Evolutionary conservation across 37 sponge, comb jelly and placozoan genomes (phyloP).

Genomic region (Ephydatia muelleri): DNA sequence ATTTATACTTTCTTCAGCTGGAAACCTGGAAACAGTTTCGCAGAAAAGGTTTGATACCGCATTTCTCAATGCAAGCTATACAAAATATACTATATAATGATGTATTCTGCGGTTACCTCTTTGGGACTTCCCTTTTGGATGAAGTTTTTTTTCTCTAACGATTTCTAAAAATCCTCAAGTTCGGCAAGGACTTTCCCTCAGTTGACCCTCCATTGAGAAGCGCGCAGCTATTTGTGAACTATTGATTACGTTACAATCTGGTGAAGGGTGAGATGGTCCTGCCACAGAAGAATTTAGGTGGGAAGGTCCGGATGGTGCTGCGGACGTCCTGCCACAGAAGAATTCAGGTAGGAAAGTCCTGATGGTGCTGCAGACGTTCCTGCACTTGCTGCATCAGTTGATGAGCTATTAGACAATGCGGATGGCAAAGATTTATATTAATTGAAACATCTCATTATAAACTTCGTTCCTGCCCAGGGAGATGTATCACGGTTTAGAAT

Average conservation of each 20-base stretch:
- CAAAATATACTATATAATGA: background rate
- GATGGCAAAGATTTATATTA: background rate
- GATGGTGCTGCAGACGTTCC: background rate
- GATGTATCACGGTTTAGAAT: background rate
- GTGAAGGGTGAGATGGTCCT: background rate
- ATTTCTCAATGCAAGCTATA: background rate
- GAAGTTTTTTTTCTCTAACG: background rate
- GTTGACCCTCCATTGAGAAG: background rate
- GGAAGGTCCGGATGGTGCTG: background rate
- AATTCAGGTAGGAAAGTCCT: background rate
- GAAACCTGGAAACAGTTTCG: constrained; percentile 1
- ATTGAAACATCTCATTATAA: background rate
- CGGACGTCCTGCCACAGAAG: constrained; percentile 1
- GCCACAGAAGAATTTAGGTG: constrained; percentile 1
- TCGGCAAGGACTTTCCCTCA: background rate
- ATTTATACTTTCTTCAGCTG: background rate
- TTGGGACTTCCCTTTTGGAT: background rate
- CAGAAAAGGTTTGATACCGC: background rate
- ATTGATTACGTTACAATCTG: background rate
- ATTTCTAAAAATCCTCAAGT: background rate
- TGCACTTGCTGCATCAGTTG: background rate
- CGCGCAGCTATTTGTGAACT: background rate
- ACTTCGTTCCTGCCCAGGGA: background rate
- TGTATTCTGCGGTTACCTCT: constrained; percentile 1
- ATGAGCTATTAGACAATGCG: background rate